Evolutionary conservation across 1,140 invertebrate species (phyloP).

Genomic region (Nephotettix cincticeps): DNA sequence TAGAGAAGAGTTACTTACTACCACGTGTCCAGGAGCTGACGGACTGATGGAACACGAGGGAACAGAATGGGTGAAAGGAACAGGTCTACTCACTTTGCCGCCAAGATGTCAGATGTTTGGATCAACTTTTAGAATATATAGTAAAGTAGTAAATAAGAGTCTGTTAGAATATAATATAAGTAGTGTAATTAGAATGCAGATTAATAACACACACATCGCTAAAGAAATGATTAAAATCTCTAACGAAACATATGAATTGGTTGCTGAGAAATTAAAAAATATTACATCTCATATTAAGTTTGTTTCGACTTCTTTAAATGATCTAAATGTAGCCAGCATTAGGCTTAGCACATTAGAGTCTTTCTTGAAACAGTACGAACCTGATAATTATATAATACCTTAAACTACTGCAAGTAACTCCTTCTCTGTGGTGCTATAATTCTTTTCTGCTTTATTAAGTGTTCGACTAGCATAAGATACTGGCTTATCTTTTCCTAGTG

Average conservation of each 20-base stretch:
- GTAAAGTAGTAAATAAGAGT: background rate
- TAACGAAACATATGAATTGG: too few species aligned
- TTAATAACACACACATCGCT: too few species aligned
- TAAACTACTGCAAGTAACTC: slow-evolving; percentile 48
- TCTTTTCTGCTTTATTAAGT: slow-evolving; percentile 47
- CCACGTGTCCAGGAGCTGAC: background rate
- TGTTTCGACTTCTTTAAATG: too few species aligned
- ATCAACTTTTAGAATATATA: background rate
- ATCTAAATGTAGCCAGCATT: too few species aligned
- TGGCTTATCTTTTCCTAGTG: slow-evolving; percentile 36
- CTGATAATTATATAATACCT: slow-evolving; percentile 24
- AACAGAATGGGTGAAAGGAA: background rate
- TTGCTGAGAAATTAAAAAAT: too few species aligned
- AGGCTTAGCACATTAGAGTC: too few species aligned
- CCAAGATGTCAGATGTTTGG: background rate
- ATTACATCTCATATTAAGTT: too few species aligned
- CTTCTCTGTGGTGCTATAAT: slow-evolving; percentile 48
- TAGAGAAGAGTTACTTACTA: background rate
- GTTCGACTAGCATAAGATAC: slow-evolving; percentile 47
- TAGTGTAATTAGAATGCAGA: background rate
- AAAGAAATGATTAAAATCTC: too few species aligned
- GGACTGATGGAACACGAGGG: background rate
- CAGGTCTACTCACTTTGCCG: background rate
- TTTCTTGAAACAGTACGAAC: too few species aligned
- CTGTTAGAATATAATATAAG: background rate